Evolutionary conservation across 2,888 invertebrate species (phyloP), one percentile per base, ranked within the genome.

Genomic region (Heliconius hortense): DNA sequence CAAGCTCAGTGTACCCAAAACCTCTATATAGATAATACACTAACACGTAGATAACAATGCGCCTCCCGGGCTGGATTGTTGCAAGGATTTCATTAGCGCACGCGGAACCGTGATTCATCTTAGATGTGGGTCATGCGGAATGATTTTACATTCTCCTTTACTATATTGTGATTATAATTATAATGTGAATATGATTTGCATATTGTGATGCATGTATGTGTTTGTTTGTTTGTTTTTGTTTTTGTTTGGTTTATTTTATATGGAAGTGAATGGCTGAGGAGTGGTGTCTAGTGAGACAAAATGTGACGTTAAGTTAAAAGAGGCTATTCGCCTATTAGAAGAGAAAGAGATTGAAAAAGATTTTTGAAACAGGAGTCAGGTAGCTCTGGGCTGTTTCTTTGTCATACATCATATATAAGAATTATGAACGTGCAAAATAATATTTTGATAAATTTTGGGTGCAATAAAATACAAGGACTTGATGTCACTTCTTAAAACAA

Each of bases 21-120:
- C 67, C 69, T 69, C 62, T 64, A 67, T 73, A 74, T 78, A 81
- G 81, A 80, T 84, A 86, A 82, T 85, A 86, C 84, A 85, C 84
- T 83, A 85, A 84, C 84, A 86, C 85, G 83, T 80, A 87, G 89
- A 89, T 89, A 90, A 90, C 90, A 90, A 90, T 89, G 85, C 85
- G 85, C 88, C 89, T 86, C 84, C 86, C 85, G 85, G 87, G 85
- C 86, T 84, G 85, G 87, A 88, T 88, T 86, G 79, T 87, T 82
- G 89, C 89, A 89, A 90, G 88, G 88, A 89, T 89, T 90, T 90
- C 89, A 90, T 90, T 90, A 89, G 86, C 82, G 83, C 87, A 87
- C 83, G 83, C 84, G 86, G 83, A 84, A 84, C 79, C 72, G 74
- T 83, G 82, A 84, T 81, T 82, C 82, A 83, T 80, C 78, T 78